These are phyloP conservation scores for Alligator sinensis DNA, from an alignment of 2,113 vertebrate species.

Conservation along the genomic window DNA sequence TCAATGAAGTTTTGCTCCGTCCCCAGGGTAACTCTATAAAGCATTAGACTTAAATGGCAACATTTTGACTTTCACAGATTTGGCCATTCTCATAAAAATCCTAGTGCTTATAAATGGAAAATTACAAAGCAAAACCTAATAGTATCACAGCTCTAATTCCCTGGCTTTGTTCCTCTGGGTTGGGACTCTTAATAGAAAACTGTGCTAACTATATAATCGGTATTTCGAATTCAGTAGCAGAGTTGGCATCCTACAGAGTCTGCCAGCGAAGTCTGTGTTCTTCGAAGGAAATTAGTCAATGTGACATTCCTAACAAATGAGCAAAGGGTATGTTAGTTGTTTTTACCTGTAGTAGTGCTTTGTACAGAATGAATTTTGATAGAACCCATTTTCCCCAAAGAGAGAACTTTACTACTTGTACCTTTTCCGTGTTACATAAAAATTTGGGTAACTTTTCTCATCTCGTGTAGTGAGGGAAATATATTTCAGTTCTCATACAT, in stretches of 20 bases:
- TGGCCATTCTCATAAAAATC: conserved; percentile 7
- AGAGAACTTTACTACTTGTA: background rate
- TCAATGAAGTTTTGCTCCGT: conserved; percentile 1
- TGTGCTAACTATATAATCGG: conserved; percentile 15
- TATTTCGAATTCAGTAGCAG: background rate
- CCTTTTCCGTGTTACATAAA: background rate
- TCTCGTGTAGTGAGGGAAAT: conserved; percentile 16
- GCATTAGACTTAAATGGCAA: background rate
- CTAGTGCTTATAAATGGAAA: conserved; percentile 25
- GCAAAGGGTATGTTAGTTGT: background rate
- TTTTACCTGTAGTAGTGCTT: background rate
- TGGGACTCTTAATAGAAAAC: background rate
- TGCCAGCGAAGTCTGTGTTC: conserved; percentile 11
- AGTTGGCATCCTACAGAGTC: conserved; percentile 10
- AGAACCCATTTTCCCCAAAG: conserved; percentile 1
- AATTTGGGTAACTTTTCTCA: background rate
- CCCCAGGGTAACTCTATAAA: background rate
- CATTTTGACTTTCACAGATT: background rate
- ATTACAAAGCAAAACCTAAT: conserved; percentile 32
- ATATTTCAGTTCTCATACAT: conserved; percentile 41
- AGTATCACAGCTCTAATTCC: conserved; percentile 43
- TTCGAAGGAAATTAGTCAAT: conserved; percentile 14
- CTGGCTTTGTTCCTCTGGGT: background rate
- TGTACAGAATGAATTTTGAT: conserved; percentile 9
- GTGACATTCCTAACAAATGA: conserved; percentile 21